Percentiles rank a stretch among this genome's conserved stretches.
phyloP scores from a whole-genome alignment of 2,797 vertebrate genomes.

The Numenius phaeopus region DNA sequence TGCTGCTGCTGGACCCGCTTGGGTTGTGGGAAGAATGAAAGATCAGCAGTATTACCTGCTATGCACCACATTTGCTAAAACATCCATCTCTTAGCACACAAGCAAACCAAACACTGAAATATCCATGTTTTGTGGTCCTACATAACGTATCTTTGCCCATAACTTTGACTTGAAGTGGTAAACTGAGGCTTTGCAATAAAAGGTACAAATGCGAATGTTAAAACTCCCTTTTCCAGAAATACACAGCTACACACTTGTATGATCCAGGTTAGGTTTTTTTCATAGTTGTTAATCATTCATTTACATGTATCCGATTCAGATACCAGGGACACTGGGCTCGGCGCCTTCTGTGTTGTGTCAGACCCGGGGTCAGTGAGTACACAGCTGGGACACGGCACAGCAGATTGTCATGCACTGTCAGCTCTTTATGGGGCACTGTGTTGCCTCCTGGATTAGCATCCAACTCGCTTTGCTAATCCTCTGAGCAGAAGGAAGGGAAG shows the following conservation, averaged over 20 bases:
- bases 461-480: not conserved
- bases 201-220: not conserved
- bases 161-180: not conserved
- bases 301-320: not conserved
- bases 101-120: slow-evolving; percentile 6
- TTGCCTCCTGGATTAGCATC: not conserved
- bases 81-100: not conserved
- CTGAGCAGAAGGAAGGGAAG: not conserved
- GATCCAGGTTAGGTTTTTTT: not conserved
- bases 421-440: not conserved
- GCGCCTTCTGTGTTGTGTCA: not conserved
- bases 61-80: not conserved
- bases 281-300: not conserved
- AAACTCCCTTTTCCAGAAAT: not conserved
- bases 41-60: not conserved
- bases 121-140: not conserved
- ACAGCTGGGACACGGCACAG: not conserved
- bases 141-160: not conserved
- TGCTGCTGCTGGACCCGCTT: not conserved
- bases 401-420: fast-evolving
- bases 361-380: not conserved
- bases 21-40: not conserved
- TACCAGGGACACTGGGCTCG: fast-evolving
- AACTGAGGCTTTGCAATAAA: not conserved
- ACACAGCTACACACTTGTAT: not conserved